A percentile compares a stretch with the other conserved stretches of the same genome.
phyloP scores from a whole-genome alignment of 2,113 vertebrate species.

The Paedocypris sp. region DNA sequence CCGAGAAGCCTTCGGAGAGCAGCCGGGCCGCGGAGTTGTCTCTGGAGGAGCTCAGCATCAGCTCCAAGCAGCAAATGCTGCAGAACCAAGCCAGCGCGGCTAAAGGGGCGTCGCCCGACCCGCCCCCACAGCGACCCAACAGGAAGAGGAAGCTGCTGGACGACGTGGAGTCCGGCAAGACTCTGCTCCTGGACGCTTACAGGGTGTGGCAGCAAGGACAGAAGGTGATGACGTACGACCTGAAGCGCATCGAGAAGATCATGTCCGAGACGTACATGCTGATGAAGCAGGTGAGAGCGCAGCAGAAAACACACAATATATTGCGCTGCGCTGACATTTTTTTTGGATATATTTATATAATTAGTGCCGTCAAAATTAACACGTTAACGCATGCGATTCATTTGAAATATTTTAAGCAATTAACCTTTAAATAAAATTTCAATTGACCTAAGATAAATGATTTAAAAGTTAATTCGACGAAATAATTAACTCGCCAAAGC shows the following conservation, averaged over 20 bases:
- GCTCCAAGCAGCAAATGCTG: slow-evolving; percentile 61
- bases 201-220: slow-evolving; percentile 97
- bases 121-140: slow-evolving; percentile 56
- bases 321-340: too few relatives aligned
- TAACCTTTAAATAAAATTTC: too few relatives aligned
- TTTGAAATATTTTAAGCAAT: too few relatives aligned
- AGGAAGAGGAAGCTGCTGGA: slow-evolving; percentile 80
- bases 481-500: too few relatives aligned
- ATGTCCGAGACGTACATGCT: slow-evolving; percentile 98
- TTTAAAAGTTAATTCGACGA: too few relatives aligned
- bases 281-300: slow-evolving; percentile 81
- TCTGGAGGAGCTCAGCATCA: slow-evolving; percentile 91
- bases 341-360: too few relatives aligned
- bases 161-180: slow-evolving; percentile 77
- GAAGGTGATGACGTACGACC: slow-evolving; percentile 87
- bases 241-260: slow-evolving; percentile 88
- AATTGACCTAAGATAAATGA: too few relatives aligned
- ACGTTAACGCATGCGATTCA: too few relatives aligned
- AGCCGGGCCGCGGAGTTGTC: slow-evolving; percentile 77
- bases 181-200: slow-evolving; percentile 85
- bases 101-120: slow-evolving; percentile 44
- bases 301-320: too few relatives aligned
- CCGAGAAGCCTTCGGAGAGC: slow-evolving; percentile 61
- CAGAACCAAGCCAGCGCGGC: slow-evolving; percentile 14
- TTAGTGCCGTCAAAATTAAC: too few relatives aligned